Evolutionary conservation across 2,888 invertebrate genomes (phyloP).

Genomic region (Rhingia campestris): DNA sequence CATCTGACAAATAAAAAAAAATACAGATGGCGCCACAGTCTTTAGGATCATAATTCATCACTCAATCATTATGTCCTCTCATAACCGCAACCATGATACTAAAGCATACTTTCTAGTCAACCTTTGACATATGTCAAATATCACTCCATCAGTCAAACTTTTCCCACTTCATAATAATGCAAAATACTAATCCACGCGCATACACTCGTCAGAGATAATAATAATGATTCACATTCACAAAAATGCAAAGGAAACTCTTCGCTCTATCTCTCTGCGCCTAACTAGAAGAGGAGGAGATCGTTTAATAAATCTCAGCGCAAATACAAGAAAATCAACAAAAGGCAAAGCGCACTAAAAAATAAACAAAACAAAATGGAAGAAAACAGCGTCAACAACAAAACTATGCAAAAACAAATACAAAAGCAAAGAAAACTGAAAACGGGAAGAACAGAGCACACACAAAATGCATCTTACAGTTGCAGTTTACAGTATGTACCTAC

Average conservation of each 20-base stretch:
- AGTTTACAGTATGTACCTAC: slow-evolving; percentile 29
- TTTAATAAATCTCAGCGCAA: slow-evolving; percentile 63
- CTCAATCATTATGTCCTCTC: no score
- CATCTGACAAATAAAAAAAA: no score
- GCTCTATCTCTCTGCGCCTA: neutral
- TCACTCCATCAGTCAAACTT: slow-evolving; percentile 62
- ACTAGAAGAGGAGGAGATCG: slow-evolving; percentile 23
- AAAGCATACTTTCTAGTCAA: slow-evolving; percentile 43
- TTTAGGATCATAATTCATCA: no score
- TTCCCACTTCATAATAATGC: slow-evolving; percentile 46
- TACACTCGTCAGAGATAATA: slow-evolving; percentile 63
- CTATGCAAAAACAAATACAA: slow-evolving; percentile 41
- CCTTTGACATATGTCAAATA: slow-evolving; percentile 68
- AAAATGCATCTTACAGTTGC: slow-evolving; percentile 63
- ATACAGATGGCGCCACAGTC: no score
- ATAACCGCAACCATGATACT: no score
- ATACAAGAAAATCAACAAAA: slow-evolving; percentile 62
- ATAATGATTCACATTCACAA: slow-evolving; percentile 17
- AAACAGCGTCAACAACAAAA: slow-evolving; percentile 30
- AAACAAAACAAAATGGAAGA: slow-evolving; percentile 35
- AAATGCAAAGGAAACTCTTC: slow-evolving; percentile 1
- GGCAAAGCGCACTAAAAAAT: slow-evolving; percentile 47
- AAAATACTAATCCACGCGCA: slow-evolving; percentile 51
- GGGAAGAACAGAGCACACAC: slow-evolving; percentile 55
- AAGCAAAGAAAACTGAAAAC: slow-evolving; percentile 35